Percentiles rank a stretch among this genome's conserved stretches.
phyloP scores from a whole-genome alignment of 92 coral and sea anemone species.

The Blastomussa wellsi region DNA sequence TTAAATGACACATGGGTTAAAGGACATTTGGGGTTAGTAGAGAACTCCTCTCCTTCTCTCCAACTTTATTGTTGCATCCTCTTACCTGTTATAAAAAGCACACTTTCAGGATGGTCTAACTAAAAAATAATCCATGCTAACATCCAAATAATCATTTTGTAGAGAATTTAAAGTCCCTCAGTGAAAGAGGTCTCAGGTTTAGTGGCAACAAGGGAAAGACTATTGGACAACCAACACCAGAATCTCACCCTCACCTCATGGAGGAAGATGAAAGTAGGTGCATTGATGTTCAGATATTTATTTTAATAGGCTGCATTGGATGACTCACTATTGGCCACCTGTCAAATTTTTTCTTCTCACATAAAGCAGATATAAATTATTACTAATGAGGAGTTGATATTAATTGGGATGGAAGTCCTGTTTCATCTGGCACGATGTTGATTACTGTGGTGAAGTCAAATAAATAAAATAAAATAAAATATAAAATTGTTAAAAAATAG shows the following conservation, averaged over 20 bases:
- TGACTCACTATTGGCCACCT: background rate
- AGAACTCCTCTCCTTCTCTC: background rate
- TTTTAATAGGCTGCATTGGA: too few species aligned
- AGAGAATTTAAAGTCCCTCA: constrained; percentile 54
- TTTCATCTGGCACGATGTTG: too few species aligned
- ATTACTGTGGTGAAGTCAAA: too few species aligned
- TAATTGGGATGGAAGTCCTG: too few species aligned
- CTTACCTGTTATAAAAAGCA: background rate
- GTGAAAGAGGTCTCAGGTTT: constrained; percentile 59
- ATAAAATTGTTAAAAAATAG: too few species aligned
- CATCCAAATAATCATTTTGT: background rate
- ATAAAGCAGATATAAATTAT: too few species aligned
- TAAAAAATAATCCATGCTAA: too few species aligned
- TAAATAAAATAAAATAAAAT: too few species aligned
- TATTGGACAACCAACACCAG: constrained; percentile 90
- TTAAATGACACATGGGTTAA: too few species aligned
- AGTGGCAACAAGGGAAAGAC: constrained; percentile 50
- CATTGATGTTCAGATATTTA: background rate
- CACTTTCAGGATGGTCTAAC: too few species aligned
- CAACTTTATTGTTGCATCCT: background rate
- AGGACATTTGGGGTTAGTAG: background rate
- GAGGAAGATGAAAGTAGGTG: constrained; percentile 74
- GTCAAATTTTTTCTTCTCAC: background rate
- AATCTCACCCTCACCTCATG: constrained; percentile 86
- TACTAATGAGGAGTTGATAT: too few species aligned